Evolutionary conservation across 2,888 invertebrate species (phyloP).

Genomic region (Uropetala carovei): DNA sequence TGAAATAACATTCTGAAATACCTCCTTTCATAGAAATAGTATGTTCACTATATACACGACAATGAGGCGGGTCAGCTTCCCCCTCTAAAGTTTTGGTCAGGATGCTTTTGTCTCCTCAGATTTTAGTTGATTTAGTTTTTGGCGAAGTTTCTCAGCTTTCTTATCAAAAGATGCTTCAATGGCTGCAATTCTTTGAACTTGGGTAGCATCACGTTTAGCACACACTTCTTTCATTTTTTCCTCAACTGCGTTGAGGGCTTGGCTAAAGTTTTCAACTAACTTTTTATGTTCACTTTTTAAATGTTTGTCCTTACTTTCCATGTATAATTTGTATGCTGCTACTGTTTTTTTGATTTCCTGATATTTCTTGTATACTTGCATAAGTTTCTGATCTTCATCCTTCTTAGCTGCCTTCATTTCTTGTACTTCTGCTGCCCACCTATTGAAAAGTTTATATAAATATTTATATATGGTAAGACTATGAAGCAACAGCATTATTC

Average conservation of each 20-base stretch:
- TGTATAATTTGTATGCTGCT: constrained; percentile 28
- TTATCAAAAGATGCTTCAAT: constrained; percentile 45
- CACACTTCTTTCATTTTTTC: constrained; percentile 42
- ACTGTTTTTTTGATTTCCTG: constrained; percentile 46
- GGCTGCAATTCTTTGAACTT: constrained; percentile 7
- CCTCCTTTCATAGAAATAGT: neutral
- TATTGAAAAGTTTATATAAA: neutral
- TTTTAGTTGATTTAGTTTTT: neutral
- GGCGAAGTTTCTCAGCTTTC: constrained; percentile 10
- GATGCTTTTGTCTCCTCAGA: neutral
- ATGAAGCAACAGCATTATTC: neutral
- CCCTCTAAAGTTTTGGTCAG: neutral
- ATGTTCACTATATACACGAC: neutral
- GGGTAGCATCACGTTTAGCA: neutral
- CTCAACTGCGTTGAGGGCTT: neutral
- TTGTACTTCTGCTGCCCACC: constrained; percentile 39
- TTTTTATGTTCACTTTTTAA: constrained; percentile 46
- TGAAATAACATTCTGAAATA: neutral
- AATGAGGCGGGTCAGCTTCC: neutral
- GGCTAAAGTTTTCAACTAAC: constrained; percentile 35
- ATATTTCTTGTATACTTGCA: constrained; percentile 45
- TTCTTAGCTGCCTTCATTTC: constrained; percentile 7
- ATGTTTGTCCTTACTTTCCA: constrained; percentile 26
- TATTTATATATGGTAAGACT: neutral
- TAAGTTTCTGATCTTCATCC: constrained; percentile 35